Percentiles rank a stretch among this genome's conserved stretches.
Conservation (phyloP, 2,113 vertebrate species). For the Elanus axillaris region DNA sequence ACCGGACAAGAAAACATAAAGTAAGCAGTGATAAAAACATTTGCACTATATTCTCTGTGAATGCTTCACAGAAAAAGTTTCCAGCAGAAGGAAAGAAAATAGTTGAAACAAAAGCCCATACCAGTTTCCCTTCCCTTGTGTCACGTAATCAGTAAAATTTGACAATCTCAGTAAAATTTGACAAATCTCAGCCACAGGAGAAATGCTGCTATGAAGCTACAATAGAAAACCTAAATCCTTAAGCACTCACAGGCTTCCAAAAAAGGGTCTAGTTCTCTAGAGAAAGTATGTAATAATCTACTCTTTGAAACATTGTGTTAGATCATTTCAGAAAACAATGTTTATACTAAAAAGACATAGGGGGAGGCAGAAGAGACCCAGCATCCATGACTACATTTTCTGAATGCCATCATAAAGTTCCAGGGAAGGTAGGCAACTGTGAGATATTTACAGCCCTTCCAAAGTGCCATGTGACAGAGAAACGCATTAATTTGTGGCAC, state of each 20-base stretch:
- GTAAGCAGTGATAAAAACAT: not conserved
- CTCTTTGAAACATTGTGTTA: not conserved
- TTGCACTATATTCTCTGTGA: not conserved
- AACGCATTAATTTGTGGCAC: not conserved
- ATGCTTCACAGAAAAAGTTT: not conserved
- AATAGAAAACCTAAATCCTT: not conserved
- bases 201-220: not conserved
- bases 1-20: not conserved
- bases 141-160: not conserved
- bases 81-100: not conserved
- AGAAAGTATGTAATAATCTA: not conserved
- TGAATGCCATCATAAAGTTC: not conserved
- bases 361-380: not conserved
- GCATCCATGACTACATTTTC: not conserved
- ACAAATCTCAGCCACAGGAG: not conserved
- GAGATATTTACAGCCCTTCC: not conserved
- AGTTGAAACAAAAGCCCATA: not conserved
- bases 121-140: not conserved
- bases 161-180: not conserved
- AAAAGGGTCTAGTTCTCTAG: not conserved
- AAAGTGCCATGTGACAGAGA: fast-evolving
- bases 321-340: not conserved
- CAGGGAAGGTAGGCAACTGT: not conserved
- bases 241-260: not conserved
- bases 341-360: not conserved